Evolutionary conservation across 2,113 vertebrate species (phyloP).

Genomic region (Otus sunia): DNA sequence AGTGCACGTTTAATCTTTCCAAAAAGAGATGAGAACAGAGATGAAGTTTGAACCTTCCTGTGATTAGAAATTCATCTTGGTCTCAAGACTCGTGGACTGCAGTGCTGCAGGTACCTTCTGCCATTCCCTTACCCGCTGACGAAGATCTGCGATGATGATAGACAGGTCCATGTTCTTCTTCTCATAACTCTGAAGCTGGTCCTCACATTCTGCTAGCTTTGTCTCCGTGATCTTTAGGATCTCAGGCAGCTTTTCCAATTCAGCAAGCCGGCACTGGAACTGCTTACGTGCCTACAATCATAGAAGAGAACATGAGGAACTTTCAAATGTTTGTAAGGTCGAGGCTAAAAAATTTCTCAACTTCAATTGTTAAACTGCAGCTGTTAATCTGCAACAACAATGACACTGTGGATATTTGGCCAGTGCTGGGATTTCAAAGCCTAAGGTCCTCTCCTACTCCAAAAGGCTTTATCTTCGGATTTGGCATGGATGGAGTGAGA

Average conservation of each 20-base stretch:
- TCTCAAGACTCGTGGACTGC: not conserved
- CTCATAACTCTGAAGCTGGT: conserved; percentile 81
- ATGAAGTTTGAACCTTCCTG: conserved; percentile 53
- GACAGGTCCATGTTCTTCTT: conserved; percentile 83
- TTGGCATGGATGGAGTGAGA: not conserved
- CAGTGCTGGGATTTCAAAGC: not conserved
- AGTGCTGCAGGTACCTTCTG: conserved; percentile 48
- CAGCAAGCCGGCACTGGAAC: conserved; percentile 79
- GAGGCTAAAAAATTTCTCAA: not conserved
- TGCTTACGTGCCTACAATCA: conserved; percentile 72
- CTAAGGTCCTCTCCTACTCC: not conserved
- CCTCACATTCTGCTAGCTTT: conserved; percentile 83
- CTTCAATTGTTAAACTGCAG: not conserved
- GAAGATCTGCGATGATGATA: conserved; percentile 80
- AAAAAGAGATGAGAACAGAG: conserved; percentile 68
- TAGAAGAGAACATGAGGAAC: not conserved
- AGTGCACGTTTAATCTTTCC: conserved; percentile 76
- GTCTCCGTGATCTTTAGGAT: conserved; percentile 79
- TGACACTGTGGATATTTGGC: not conserved
- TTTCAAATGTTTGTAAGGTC: not conserved
- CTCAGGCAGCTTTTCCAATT: conserved; percentile 87
- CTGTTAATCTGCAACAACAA: not conserved
- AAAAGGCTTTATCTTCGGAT: not conserved
- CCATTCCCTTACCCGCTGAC: conserved; percentile 85
- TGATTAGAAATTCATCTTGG: conserved; percentile 43